Base-by-base conservation (phyloP, 2,113 vertebrate genomes). In the Oncorhynchus nerka region DNA sequence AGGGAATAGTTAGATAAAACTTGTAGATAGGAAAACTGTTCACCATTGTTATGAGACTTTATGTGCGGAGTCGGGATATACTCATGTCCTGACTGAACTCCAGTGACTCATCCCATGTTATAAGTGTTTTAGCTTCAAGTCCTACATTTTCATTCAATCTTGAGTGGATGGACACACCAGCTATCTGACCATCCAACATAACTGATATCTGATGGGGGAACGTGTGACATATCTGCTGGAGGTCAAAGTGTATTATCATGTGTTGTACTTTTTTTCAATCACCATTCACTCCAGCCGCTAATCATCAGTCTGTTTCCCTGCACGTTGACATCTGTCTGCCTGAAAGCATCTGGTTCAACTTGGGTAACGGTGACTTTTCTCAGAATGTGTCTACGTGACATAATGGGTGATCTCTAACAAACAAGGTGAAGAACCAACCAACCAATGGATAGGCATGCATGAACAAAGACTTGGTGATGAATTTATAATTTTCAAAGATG, bases 151-250 rank as follows among this genome's bases (percentile, higher is more conserved):
- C 2, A 3, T 12, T 45, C 39, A 45, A 45, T 39, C 8, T 39
- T 39, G 39, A 39, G 39, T 9, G 39, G 39, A 9, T 39, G 39
- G 39, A 39, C 39, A 39, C 39, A 39, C 39, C 39, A 24, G 2
- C 19, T 48, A 59, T 9, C 5, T 30, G 32, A 15, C 6, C 68
- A 72, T 34, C 32, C 34, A 65, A 66, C 28, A 45, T 68, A 68
- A 68, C 16, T 55, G 1, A 28, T 75, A 71, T n/a, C 71, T 70
- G 51, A 73, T 62, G 22, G 4, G 30, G 48, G 45, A 76, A 1
- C 49, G 64, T 78, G 71, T 67, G 68, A 72, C 66, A 28, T 75
- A 24, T 64, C 22, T 70, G 4, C 75, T 77, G 30, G 67, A 68
- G 67, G 32, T 32, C 15, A 7, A 32, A 34, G 67, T 68, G 30